phyloP scores from a whole-genome alignment of 1,140 invertebrate genomes.

The Atta cephalotes region DNA sequence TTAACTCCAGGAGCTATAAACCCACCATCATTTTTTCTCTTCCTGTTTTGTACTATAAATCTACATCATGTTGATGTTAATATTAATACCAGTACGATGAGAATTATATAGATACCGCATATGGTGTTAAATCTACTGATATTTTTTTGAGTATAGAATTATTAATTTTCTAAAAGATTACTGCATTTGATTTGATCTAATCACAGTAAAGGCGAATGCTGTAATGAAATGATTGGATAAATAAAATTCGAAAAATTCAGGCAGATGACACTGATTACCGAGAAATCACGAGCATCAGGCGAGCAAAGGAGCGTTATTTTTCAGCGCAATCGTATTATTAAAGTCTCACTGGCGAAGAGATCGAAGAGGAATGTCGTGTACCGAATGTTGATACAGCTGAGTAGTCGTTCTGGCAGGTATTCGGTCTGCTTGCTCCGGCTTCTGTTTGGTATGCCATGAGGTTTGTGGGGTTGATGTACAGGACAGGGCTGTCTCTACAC shows the following conservation, averaged over 20 bases:
- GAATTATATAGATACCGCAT: too few species aligned
- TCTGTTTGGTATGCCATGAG: constrained; percentile 85
- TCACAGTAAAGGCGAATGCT: neutral
- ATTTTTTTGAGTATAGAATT: neutral
- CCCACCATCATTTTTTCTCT: too few species aligned
- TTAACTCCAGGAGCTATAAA: too few species aligned
- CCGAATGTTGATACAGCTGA: constrained; percentile 86
- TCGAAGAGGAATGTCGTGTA: constrained; percentile 86
- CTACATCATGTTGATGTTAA: too few species aligned
- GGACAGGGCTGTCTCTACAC: constrained; percentile 52
- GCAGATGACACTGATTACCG: constrained; percentile 30
- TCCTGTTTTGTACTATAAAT: too few species aligned
- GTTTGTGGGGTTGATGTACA: constrained; percentile 45
- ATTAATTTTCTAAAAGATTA: neutral
- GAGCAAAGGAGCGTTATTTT: constrained; percentile 62
- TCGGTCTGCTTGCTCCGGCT: constrained; percentile 78
- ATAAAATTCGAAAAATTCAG: neutral
- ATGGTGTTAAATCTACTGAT: too few species aligned
- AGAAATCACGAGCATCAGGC: constrained; percentile 38
- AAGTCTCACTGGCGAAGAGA: constrained; percentile 74
- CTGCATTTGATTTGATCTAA: neutral
- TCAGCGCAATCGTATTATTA: constrained; percentile 73
- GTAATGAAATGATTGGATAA: constrained; percentile 14
- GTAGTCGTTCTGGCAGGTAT: constrained; percentile 84
- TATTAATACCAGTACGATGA: too few species aligned